Evolutionary conservation across 1,140 invertebrate genomes (phyloP), one percentile per base, ranked within the genome.

Genomic region (Sycophaga agraensis): DNA sequence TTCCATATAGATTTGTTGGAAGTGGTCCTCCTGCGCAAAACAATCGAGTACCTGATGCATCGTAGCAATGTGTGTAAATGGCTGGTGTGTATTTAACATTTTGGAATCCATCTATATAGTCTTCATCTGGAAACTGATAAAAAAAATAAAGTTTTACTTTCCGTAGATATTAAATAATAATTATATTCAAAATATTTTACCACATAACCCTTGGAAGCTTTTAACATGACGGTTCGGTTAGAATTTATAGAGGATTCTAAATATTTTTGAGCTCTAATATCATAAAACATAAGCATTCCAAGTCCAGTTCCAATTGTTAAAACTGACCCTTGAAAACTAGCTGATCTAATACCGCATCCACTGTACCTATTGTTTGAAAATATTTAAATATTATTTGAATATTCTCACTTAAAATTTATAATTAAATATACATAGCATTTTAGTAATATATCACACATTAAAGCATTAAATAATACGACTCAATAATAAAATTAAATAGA

Each of bases 31-130:
- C 96, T 39, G 94, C 96, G 0, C 94, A 90, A 82, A 98, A 98
- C 5, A 98, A 81, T 59, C 93, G 80, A 7, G 93, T 96, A 21
- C 94, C 93, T 49, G 89, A 93, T 65, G 87, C 86, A 80, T 98
- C 95, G 76, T 97, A 97, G 76, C 93, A 95, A 74, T 98, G 96
- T 1, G 95, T 97, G 75, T 98, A 98, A 71, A 97, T 94, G 14
- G 95, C 94, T 43, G 94, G 92, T 17, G 91, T 90, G 74, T 94
- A 93, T 76, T 93, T 92, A 1, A 90, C 86, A 68, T 92, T 90
- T 79, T 91, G 89, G 68, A 90, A 87, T 37, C 89, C 89, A 64
- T 93, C 90, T 64, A 88, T 85, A 45, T 81, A 85, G 68, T 93
- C 91, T 73, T 93, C 91, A 70, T 92, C 90, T 0, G 90, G 90